Base-by-base conservation (phyloP, 2,797 vertebrate species). In the Ispidina picta region DNA sequence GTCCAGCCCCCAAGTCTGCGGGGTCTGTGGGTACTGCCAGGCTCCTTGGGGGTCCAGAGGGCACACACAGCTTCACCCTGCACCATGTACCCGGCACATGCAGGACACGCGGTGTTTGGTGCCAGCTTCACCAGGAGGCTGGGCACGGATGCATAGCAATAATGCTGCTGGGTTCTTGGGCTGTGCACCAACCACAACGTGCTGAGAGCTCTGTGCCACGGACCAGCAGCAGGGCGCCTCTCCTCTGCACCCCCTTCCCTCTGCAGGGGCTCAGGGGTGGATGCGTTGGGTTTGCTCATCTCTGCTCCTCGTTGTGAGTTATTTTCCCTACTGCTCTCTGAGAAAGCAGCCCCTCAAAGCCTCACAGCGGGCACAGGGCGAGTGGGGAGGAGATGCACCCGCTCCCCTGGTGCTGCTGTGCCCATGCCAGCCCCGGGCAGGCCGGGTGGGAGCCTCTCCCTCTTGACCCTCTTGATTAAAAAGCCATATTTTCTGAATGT, bases 401-500 rank as follows among this genome's bases (percentile, higher is more conserved):
- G 0, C 69, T 71, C 39, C 25, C 4, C 20, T 20, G 2, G 65
- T 11, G 13, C 16, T 2, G 17, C 55, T 16, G 23, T 3, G 3
- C 46, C 58, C 2, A 0, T 22, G 56, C 29, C 1, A 21, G 43
- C 55, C 55, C 55, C 2, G 12, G 43, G 73, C 73, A 70, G 65
- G 43, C 28, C 1, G 2, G 49, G 41, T 1, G 19, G 63, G 82
- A 55, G 58, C 51, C 25, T 83, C 64, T 87, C 48, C 33, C 41
- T 68, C 58, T 55, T 60, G 62, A 56, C 29, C 63, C 64, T 31
- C 33, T 51, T 64, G 60, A 86, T 90, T 80, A 72, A 91, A 93
- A 96, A 94, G 95, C 95, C 95, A 92, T 96, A 92, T 93, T 94
- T 89, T 92, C 65, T 86, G 83, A 88, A 80, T 88, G 88, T 76